Conservation (phyloP, 2,797 vertebrate species). For the Microctenopoma lineatum region DNA sequence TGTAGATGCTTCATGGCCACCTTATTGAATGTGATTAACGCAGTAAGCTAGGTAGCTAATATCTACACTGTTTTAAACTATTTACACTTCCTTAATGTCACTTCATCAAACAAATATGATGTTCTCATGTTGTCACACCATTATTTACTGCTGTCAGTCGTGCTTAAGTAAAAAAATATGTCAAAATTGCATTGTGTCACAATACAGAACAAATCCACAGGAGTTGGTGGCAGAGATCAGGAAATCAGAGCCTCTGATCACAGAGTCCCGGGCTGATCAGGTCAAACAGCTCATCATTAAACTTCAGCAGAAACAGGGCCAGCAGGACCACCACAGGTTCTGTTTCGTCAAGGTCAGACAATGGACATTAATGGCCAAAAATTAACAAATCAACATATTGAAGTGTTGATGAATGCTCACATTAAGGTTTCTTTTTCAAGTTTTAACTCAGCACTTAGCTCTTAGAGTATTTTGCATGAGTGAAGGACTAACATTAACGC, state of each 20-base stretch:
- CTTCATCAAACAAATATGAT: too few species aligned
- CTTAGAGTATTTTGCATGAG: neutral
- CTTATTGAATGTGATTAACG: too few species aligned
- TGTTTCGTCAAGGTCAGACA: conserved; percentile 89
- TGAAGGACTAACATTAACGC: neutral
- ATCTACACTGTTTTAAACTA: too few species aligned
- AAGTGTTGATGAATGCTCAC: neutral
- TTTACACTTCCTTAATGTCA: too few species aligned
- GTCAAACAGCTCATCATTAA: conserved; percentile 87
- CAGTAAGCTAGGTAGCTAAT: too few species aligned
- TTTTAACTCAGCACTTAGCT: too few species aligned
- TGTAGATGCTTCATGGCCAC: too few species aligned
- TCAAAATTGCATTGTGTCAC: neutral
- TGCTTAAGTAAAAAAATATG: too few species aligned
- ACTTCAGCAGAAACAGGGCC: conserved; percentile 89
- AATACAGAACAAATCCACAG: conserved; percentile 85
- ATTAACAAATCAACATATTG: neutral
- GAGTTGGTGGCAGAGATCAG: conserved; percentile 88
- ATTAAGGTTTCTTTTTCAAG: neutral
- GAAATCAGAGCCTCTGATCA: conserved; percentile 89
- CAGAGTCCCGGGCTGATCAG: conserved; percentile 83
- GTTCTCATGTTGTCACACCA: neutral
- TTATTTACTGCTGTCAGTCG: too few species aligned
- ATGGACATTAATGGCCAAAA: neutral
- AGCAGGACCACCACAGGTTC: conserved; percentile 87